These are phyloP conservation scores for Amphipyra berbera DNA, from an alignment of 2,888 invertebrate genomes.

Conservation along the genomic window DNA sequence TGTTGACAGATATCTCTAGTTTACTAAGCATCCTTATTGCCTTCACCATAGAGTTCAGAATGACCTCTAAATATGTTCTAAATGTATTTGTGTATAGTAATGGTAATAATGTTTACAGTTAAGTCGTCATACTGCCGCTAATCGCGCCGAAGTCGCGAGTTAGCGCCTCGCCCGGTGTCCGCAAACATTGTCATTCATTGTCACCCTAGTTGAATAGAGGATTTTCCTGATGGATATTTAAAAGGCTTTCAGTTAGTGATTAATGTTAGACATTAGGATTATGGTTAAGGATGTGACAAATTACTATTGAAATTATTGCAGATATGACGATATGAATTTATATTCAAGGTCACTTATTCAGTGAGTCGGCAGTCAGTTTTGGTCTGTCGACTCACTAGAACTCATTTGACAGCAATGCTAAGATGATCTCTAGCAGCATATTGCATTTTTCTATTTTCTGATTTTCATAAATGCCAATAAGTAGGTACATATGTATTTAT, in stretches of 20 bases:
- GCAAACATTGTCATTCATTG: slow-evolving; percentile 86
- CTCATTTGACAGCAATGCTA: too few relatives aligned
- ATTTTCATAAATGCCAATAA: too few relatives aligned
- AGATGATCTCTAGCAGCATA: too few relatives aligned
- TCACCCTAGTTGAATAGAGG: slow-evolving; percentile 80
- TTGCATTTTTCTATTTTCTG: too few relatives aligned
- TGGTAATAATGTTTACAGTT: slow-evolving; percentile 89
- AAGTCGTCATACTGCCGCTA: slow-evolving; percentile 86
- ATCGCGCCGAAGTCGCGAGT: slow-evolving; percentile 86
- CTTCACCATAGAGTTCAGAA: slow-evolving; percentile 57
- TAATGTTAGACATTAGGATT: slow-evolving; percentile 44
- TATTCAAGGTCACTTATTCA: too few relatives aligned
- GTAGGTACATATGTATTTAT: too few relatives aligned
- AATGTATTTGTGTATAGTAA: slow-evolving; percentile 66
- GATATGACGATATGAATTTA: too few relatives aligned
- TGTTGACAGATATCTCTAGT: slow-evolving; percentile 73
- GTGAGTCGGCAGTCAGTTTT: too few relatives aligned
- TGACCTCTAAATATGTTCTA: slow-evolving; percentile 41
- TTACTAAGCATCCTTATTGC: slow-evolving; percentile 41
- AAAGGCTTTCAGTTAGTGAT: slow-evolving; percentile 53
- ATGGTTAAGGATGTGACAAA: neutral
- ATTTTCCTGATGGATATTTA: slow-evolving; percentile 68
- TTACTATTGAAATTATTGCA: too few relatives aligned
- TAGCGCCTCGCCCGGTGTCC: slow-evolving; percentile 89
- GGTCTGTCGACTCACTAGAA: too few relatives aligned